Evolutionary conservation across 2,797 vertebrate genomes (phyloP).

Genomic region (Aulostomus chinensis): DNA sequence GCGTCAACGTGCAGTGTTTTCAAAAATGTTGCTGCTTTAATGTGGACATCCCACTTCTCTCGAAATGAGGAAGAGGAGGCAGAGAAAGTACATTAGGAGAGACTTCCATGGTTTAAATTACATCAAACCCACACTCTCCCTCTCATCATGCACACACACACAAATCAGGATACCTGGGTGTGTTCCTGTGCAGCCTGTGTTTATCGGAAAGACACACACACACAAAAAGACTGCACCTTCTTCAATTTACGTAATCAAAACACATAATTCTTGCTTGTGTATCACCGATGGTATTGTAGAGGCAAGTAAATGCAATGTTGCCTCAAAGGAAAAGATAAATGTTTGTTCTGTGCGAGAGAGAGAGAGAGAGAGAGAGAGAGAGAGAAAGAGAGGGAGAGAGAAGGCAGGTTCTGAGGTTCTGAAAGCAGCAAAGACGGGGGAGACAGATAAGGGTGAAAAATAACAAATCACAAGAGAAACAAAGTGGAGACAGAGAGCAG

Average conservation of each 20-base stretch:
- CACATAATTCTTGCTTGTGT: constrained; percentile 18
- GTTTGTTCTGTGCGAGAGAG: constrained; percentile 11
- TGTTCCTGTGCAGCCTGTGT: too few species aligned
- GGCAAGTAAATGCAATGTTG: constrained; percentile 17
- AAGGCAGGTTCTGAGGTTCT: too few species aligned
- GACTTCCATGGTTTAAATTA: too few species aligned
- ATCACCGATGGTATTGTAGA: constrained; percentile 21
- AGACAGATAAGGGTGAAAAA: neutral
- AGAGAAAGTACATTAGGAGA: too few species aligned
- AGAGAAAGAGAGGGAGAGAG: too few species aligned
- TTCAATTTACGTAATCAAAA: constrained; percentile 29
- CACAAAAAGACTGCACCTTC: neutral
- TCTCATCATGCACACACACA: neutral
- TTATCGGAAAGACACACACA: constrained; percentile 6
- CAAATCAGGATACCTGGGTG: too few species aligned
- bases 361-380: too few species aligned
- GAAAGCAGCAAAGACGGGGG: constrained; percentile 1
- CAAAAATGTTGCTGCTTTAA: too few species aligned
- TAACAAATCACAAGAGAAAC: constrained; percentile 1
- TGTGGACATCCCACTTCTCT: too few species aligned
- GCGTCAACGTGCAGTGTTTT: too few species aligned
- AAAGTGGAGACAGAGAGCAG: constrained; percentile 4
- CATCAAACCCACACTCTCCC: too few species aligned
- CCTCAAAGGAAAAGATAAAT: constrained; percentile 19
- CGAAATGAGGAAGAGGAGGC: too few species aligned